Evolutionary conservation across 2,113 vertebrate genomes (phyloP).

Genomic region (Tonatia bakeri): DNA sequence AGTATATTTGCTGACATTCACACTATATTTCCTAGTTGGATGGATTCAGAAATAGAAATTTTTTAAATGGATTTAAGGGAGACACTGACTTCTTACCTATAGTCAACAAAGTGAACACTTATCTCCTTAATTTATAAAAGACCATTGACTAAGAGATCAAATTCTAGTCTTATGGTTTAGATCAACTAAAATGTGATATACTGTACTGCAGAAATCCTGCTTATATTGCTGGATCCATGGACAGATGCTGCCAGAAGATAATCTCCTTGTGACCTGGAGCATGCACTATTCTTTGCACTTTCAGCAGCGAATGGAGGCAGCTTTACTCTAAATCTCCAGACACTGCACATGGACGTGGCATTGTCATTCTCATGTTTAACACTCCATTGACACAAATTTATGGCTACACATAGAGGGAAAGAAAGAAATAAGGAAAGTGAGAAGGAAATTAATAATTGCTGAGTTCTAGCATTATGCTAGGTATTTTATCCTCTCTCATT

Average conservation of each 20-base stretch:
- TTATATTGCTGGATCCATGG: background rate
- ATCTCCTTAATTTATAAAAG: background rate
- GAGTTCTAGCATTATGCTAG: background rate
- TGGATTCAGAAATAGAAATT: background rate
- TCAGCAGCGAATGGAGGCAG: background rate
- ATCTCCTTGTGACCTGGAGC: background rate
- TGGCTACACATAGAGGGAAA: background rate
- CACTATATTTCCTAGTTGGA: background rate
- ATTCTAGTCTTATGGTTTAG: background rate
- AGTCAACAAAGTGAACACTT: background rate
- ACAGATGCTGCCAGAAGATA: background rate
- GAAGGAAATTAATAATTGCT: background rate
- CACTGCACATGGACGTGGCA: background rate
- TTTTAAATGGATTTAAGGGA: constrained; percentile 18
- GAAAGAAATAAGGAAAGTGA: background rate
- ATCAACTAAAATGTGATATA: background rate
- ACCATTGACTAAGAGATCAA: background rate
- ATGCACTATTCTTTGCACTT: background rate
- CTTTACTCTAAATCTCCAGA: background rate
- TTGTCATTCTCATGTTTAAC: background rate
- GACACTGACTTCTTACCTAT: background rate
- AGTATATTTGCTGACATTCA: background rate
- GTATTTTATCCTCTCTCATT: background rate
- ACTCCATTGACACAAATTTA: background rate
- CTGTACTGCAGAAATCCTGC: background rate